phyloP scores from a whole-genome alignment of 2,888 invertebrate species.

The Cylindroiulus punctatus region DNA sequence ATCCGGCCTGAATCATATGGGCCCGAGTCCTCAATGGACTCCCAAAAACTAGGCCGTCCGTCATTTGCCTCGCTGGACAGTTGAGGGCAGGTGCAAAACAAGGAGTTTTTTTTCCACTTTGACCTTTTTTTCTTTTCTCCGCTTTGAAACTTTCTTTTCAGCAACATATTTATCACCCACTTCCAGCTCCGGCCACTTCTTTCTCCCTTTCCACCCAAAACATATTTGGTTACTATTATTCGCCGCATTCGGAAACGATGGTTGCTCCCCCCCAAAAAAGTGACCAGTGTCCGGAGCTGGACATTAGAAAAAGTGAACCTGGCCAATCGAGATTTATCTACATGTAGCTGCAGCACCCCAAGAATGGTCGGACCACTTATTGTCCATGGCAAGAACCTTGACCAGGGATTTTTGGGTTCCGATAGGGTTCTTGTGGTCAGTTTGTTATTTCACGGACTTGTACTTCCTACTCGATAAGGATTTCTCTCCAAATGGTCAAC shows the following conservation, averaged over 20 bases:
- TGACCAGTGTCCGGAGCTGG: constrained; percentile 41
- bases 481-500: not conserved
- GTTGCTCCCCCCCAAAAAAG: constrained; percentile 8
- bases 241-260: not conserved
- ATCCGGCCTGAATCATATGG: not conserved
- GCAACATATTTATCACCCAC: constrained; percentile 20
- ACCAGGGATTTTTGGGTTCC: constrained; percentile 33
- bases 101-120: constrained; percentile 46
- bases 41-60: constrained; percentile 53
- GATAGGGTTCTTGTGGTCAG: constrained; percentile 39
- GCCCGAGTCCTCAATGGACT: constrained; percentile 1
- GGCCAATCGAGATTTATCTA: constrained; percentile 33
- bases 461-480: not conserved
- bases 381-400: not conserved
- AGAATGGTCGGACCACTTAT: not conserved
- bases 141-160: constrained; percentile 44
- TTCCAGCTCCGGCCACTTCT: constrained; percentile 34
- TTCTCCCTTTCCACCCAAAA: constrained; percentile 40
- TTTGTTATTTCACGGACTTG: constrained; percentile 7
- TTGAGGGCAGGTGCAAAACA: constrained; percentile 53
- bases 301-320: constrained; percentile 31
- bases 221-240: constrained; percentile 35
- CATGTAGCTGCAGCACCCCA: not conserved
- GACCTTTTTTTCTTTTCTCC: constrained; percentile 25
- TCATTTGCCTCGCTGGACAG: constrained; percentile 49